phyloP scores from a whole-genome alignment of 2,888 invertebrate genomes.

The Hipparchia semele region DNA sequence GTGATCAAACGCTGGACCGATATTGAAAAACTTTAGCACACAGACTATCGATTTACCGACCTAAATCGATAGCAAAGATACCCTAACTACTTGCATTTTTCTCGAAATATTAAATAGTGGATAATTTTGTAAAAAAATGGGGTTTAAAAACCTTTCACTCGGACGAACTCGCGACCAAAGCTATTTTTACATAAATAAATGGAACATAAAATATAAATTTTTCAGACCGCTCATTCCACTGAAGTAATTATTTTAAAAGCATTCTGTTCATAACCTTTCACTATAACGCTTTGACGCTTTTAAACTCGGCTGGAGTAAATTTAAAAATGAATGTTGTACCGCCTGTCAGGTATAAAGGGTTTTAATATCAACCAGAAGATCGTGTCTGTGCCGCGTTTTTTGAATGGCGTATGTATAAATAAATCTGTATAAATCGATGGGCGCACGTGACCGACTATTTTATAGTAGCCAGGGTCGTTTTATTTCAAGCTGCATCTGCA shows the following conservation, averaged over 20 bases:
- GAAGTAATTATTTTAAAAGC: conserved; percentile 37
- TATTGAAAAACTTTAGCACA: too few species aligned
- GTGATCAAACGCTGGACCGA: too few species aligned
- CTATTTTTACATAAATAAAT: background rate
- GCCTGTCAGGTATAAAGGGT: background rate
- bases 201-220: background rate
- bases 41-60: too few species aligned
- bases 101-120: too few species aligned
- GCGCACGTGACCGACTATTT: too few species aligned
- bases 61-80: background rate
- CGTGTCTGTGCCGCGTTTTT: background rate
- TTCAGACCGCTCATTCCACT: conserved; percentile 1
- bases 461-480: too few species aligned
- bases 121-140: background rate
- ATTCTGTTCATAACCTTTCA: conserved; percentile 30
- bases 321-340: conserved; percentile 44
- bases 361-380: background rate
- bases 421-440: too few species aligned
- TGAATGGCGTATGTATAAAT: background rate
- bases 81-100: too few species aligned
- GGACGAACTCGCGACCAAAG: background rate
- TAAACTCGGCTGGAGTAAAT: conserved; percentile 17
- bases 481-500: too few species aligned
- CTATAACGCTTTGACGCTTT: conserved; percentile 31
- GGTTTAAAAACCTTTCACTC: background rate